Conservation (phyloP, 1,140 invertebrate genomes). For the Brachionus manjavacas region DNA sequence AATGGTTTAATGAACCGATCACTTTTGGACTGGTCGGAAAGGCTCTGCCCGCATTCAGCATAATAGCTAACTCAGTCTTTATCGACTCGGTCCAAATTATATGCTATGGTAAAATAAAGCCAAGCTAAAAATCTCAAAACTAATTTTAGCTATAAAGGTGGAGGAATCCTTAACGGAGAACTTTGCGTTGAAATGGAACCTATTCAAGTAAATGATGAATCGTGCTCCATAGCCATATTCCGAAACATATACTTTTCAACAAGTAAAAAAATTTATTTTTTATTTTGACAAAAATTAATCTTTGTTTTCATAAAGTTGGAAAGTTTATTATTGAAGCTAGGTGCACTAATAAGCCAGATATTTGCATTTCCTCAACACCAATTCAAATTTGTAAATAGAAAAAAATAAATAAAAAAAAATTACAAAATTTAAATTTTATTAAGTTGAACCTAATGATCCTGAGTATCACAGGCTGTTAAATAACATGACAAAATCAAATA, state of each 20-base stretch:
- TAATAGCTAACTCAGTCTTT: background rate
- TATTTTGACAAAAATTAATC: background rate
- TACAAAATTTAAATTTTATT: background rate
- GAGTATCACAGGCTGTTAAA: background rate
- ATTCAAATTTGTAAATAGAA: slow-evolving; percentile 31
- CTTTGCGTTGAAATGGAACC: slow-evolving; percentile 30
- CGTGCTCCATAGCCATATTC: slow-evolving; percentile 21
- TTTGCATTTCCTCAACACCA: background rate
- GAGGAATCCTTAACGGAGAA: slow-evolving; percentile 35
- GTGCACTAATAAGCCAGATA: background rate
- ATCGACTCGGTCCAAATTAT: slow-evolving; percentile 19
- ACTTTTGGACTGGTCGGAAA: slow-evolving; percentile 11
- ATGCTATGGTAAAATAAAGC: background rate
- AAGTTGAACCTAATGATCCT: slow-evolving; percentile 13
- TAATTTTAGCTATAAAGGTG: background rate
- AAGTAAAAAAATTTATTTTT: background rate
- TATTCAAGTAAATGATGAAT: background rate
- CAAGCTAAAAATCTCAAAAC: background rate
- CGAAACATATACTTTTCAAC: slow-evolving; percentile 10
- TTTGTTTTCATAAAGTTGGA: background rate
- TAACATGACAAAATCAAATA: background rate
- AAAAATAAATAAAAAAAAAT: background rate
- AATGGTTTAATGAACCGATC: slow-evolving; percentile 39
- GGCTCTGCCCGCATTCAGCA: background rate
- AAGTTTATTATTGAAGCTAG: slow-evolving; percentile 25